Percentiles rank a stretch among this genome's conserved stretches.
phyloP scores from a whole-genome alignment of 2,797 vertebrate genomes.

The Hirundo rustica region DNA sequence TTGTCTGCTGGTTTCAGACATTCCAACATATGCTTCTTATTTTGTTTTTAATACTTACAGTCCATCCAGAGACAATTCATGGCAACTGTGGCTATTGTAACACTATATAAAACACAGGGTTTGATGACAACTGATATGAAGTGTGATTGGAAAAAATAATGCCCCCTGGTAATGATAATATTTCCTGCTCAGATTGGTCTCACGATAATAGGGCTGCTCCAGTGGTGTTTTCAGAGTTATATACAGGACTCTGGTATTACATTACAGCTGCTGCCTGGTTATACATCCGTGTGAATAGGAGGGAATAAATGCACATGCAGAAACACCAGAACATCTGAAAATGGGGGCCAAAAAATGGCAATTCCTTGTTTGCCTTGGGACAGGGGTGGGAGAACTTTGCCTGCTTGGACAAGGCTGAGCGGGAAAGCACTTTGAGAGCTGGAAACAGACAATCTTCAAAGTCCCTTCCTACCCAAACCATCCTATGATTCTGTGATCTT shows the following conservation, averaged over 20 bases:
- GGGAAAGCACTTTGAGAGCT: not conserved
- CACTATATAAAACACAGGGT: slow-evolving; percentile 67
- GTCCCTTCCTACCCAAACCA: not conserved
- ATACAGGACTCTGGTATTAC: slow-evolving; percentile 61
- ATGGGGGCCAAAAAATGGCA: not conserved
- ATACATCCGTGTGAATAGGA: slow-evolving; percentile 50
- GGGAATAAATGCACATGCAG: slow-evolving; percentile 3
- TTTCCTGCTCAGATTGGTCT: slow-evolving; percentile 70
- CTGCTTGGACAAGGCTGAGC: fast-evolving
- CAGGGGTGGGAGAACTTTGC: fast-evolving
- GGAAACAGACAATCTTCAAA: not conserved
- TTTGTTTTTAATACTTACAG: slow-evolving; percentile 72
- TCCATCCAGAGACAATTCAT: slow-evolving; percentile 69
- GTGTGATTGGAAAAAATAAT: slow-evolving; percentile 68
- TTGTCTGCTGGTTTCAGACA: slow-evolving; percentile 65
- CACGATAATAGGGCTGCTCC: slow-evolving; percentile 67
- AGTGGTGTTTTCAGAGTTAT: slow-evolving; percentile 58
- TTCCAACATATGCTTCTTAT: slow-evolving; percentile 69
- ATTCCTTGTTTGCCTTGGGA: not conserved
- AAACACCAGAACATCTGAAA: slow-evolving; percentile 11
- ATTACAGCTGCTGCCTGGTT: slow-evolving; percentile 64
- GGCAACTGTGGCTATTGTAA: slow-evolving; percentile 68
- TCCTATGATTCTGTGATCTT: not conserved
- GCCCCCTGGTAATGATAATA: slow-evolving; percentile 68
- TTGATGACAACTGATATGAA: slow-evolving; percentile 66